Conservation (phyloP, 2,888 invertebrate species). For the Leucozona laternaria region DNA sequence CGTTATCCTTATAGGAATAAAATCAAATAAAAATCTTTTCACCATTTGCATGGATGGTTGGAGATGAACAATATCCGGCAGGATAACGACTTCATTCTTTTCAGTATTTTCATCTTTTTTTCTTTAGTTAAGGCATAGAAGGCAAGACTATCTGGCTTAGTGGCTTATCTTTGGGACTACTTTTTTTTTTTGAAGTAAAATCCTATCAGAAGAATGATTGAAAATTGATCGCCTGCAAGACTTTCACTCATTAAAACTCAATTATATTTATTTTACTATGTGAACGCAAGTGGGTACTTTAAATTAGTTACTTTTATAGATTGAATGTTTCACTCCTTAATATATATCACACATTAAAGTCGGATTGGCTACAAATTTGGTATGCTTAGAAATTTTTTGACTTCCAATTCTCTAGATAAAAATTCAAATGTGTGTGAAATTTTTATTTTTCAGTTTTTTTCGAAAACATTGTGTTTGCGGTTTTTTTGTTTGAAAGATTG, state of each 20-base stretch:
- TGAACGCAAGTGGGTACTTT: neutral
- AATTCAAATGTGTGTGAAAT: too few species aligned
- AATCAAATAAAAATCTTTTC: conserved; percentile 54
- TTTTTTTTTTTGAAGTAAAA: neutral
- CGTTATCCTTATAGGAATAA: conserved; percentile 33
- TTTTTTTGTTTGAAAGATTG: too few species aligned
- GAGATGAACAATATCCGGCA: conserved; percentile 48
- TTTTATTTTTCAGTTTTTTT: too few species aligned
- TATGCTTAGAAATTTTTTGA: too few species aligned
- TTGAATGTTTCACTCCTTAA: too few species aligned
- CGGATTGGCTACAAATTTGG: too few species aligned
- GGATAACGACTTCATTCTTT: conserved; percentile 19
- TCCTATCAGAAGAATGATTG: conserved; percentile 3
- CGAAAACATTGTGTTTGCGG: too few species aligned
- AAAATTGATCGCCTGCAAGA: neutral
- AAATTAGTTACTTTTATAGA: neutral
- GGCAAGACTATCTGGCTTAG: neutral
- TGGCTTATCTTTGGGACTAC: neutral
- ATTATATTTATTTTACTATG: neutral
- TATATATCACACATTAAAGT: too few species aligned
- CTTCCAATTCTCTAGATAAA: too few species aligned
- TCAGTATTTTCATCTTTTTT: neutral
- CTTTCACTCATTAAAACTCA: neutral
- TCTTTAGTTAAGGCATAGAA: too few species aligned
- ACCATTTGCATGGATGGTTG: conserved; percentile 39